Evolutionary conservation across 2,113 vertebrate genomes (phyloP), one percentile per base, ranked within the genome.

Genomic region (Oryzias celebensis): DNA sequence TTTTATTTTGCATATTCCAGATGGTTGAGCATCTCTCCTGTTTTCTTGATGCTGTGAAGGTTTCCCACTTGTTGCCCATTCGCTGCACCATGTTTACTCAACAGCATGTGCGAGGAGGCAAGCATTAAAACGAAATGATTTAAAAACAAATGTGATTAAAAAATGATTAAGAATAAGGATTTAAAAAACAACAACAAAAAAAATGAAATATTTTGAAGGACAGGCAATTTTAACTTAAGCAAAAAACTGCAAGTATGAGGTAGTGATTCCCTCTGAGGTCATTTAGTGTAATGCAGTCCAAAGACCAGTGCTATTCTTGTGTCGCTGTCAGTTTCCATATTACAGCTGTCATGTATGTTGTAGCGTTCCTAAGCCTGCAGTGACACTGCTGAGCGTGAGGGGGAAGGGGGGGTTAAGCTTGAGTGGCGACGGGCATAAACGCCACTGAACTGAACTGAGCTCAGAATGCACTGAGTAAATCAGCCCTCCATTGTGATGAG

Each of bases 401-500:
- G 8, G 16, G 22, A 7, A 24, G 2, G 23, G 18, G 54, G 16
- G 63, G 23, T 28, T 5, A 48, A 49, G 71, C 54, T 53, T 36
- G 56, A 67, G 46, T 36, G 63, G 77, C 78, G 58, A 31, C 22
- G 55, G 56, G 55, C 62, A 46, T 66, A 63, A 79, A 73, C 36
- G 66, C 54, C 41, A 55, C 63, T 75, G 65, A 74, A 69, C 73
- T 71, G 60, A 61, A 72, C 64, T 17, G 61, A 75, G 72, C 72
- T 70, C 5, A 17, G 68, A 78, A 77, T 75, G 41, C 75, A 55
- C 54, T 50, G 76, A 83, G 73, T 72, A 85, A 85, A 83, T 88
- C 77, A 85, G 49, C 59, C 78, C 64, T 70, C 73, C 51, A 59
- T 80, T 81, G 77, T 85, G 86, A 89, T 68, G 67, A 82, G 74